These are phyloP conservation scores for Acanthopagrus latus DNA, from an alignment of 2,797 vertebrate genomes.

Conservation along the genomic window DNA sequence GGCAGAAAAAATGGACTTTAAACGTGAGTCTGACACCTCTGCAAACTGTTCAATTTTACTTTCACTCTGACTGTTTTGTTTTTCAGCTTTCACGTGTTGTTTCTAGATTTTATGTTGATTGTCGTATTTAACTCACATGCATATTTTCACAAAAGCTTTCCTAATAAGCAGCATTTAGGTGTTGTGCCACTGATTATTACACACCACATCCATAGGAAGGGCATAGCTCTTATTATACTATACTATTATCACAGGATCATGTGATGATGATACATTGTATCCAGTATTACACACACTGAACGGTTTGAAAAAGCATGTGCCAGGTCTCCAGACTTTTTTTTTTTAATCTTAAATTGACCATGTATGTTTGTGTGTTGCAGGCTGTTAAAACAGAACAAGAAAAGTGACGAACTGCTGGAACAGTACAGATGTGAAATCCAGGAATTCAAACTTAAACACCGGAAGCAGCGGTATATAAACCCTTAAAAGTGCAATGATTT, in stretches of 20 bases:
- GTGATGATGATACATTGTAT: background rate
- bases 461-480: slow-evolving; percentile 80
- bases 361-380: slow-evolving; percentile 56
- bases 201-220: background rate
- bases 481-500: background rate
- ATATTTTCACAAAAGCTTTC: background rate
- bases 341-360: background rate
- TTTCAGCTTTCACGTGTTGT: background rate
- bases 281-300: background rate
- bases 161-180: background rate
- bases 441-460: slow-evolving; percentile 82
- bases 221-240: background rate
- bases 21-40: background rate
- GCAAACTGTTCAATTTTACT: background rate
- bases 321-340: background rate
- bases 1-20: background rate
- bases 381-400: slow-evolving; percentile 74
- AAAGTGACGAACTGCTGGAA: slow-evolving; percentile 76
- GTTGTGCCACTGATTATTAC: background rate
- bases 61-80: background rate
- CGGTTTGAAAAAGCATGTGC: background rate
- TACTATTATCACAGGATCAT: background rate
- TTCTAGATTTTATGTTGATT: background rate
- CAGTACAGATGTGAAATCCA: slow-evolving; percentile 85
- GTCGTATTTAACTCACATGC: background rate